Conservation (phyloP, 2,888 invertebrate species). For the Bimastos eiseni region DNA sequence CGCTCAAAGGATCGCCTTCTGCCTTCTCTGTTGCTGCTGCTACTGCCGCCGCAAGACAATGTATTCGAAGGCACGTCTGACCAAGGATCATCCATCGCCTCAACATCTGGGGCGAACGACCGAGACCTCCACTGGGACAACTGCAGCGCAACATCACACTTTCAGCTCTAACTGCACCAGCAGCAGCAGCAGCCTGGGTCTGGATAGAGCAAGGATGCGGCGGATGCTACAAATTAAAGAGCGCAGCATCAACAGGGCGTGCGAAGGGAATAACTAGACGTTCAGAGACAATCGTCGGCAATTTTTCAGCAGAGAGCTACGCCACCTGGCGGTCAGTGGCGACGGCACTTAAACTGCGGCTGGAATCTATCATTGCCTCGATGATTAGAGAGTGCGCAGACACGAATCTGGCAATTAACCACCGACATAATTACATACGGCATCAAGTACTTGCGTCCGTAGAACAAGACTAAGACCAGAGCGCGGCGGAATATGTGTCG, state of each 20-base stretch:
- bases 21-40: neutral
- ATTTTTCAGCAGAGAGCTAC: neutral
- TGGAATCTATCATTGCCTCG: neutral
- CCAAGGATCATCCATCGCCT: neutral
- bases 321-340: neutral
- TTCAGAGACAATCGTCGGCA: neutral
- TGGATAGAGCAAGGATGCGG: neutral
- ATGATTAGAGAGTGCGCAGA: neutral
- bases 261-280: neutral
- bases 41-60: neutral
- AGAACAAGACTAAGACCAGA: neutral
- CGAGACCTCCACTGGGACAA: conserved; percentile 3
- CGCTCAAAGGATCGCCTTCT: neutral
- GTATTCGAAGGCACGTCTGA: neutral
- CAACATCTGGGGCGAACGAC: neutral
- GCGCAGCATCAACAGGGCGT: conserved; percentile 13
- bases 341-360: neutral
- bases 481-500: neutral
- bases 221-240: neutral
- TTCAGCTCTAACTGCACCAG: neutral
- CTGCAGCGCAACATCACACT: neutral
- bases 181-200: neutral
- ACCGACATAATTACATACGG: conserved; percentile 1
- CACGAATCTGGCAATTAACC: conserved; percentile 5
- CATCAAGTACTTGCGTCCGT: neutral